phyloP scores from a whole-genome alignment of 53 echinoderm and acorn worm species.

The Mesocentrotus franciscanus region DNA sequence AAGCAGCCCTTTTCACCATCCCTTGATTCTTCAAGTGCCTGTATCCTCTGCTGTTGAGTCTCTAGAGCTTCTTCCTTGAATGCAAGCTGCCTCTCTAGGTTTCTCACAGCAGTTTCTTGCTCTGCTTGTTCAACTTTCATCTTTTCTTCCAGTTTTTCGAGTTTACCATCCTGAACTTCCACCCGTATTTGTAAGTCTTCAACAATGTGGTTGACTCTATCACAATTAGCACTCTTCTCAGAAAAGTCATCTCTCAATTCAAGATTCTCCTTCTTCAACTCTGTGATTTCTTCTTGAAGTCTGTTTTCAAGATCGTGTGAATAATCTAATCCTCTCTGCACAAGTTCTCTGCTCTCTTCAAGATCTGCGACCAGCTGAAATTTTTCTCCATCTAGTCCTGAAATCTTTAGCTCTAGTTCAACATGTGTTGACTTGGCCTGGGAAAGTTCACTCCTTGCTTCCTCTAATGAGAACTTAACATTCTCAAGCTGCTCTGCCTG shows the following conservation, averaged over 20 bases:
- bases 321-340: slow-evolving; percentile 58
- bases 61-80: slow-evolving; percentile 52
- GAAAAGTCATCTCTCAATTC: slow-evolving; percentile 56
- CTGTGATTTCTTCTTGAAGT: slow-evolving; percentile 58
- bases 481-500: slow-evolving; percentile 48
- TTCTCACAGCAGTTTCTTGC: slow-evolving; percentile 36
- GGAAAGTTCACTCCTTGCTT: slow-evolving; percentile 44
- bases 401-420: slow-evolving; percentile 67
- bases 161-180: not conserved
- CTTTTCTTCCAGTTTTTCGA: slow-evolving; percentile 11
- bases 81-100: slow-evolving; percentile 72
- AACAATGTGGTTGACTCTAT: slow-evolving; percentile 2
- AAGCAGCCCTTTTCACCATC: slow-evolving; percentile 69
- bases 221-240: slow-evolving; percentile 57
- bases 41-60: slow-evolving; percentile 48
- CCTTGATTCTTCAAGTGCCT: slow-evolving; percentile 51
- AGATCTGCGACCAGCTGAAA: slow-evolving; percentile 59
- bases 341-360: slow-evolving; percentile 61
- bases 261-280: slow-evolving; percentile 68
- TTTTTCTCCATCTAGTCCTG: slow-evolving; percentile 53
- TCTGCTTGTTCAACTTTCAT: slow-evolving; percentile 23
- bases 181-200: slow-evolving; percentile 20
- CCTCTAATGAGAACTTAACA: slow-evolving; percentile 56
- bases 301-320: slow-evolving; percentile 53
- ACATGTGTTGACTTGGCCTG: slow-evolving; percentile 58